Conservation (phyloP, 2,113 vertebrate species). For the Crotalus horridus region DNA sequence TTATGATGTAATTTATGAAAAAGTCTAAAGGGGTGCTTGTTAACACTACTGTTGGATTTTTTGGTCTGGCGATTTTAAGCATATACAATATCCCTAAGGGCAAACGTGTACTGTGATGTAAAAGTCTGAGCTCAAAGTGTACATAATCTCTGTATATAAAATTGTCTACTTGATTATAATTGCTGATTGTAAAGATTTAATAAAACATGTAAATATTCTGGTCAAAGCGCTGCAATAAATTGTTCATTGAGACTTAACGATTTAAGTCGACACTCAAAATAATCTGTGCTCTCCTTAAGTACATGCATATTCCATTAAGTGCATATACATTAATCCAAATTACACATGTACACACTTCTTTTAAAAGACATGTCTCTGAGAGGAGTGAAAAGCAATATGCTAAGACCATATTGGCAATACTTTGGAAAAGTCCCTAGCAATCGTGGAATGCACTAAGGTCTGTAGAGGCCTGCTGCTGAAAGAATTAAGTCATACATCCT, state of each 20-base stretch:
- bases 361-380: accelerated
- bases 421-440: not conserved
- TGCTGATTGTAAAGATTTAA: conserved; percentile 85
- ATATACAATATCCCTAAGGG: conserved; percentile 72
- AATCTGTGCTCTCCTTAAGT: not conserved
- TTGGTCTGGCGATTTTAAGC: conserved; percentile 64
- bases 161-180: conserved; percentile 81
- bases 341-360: no score
- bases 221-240: conserved; percentile 28
- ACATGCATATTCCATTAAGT: not conserved
- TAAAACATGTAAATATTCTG: conserved; percentile 82
- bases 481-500: not conserved
- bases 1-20: conserved; percentile 72
- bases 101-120: conserved; percentile 78
- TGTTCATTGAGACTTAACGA: no score
- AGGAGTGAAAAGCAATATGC: not conserved
- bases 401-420: not conserved
- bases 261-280: not conserved
- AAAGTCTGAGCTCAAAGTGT: conserved; percentile 78
- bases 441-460: not conserved
- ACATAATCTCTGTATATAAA: conserved; percentile 79
- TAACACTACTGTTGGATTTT: conserved; percentile 69
- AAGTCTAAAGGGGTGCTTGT: conserved; percentile 75
- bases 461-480: not conserved
- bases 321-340: not conserved